Evolutionary conservation across 2,113 vertebrate genomes (phyloP), one percentile per base, ranked within the genome.

Genomic region (Elaphurus davidianus): DNA sequence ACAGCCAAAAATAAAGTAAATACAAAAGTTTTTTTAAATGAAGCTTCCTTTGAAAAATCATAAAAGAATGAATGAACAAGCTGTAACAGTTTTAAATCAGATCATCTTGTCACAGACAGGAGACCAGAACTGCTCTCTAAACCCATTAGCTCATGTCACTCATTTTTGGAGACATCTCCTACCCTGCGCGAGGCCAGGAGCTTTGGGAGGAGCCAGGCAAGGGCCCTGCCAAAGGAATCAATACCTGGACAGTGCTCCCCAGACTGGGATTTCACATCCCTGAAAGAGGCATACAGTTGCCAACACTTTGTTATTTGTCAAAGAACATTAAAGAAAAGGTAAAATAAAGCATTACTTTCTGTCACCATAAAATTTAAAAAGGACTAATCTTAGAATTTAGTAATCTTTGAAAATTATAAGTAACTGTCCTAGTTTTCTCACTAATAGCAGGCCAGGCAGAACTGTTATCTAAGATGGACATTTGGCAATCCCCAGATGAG

Each of bases 311-410:
- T 92, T 43, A 59, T 47, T n/a, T 74, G 17, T 90, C 83, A 62
- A 97, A 95, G 83, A 82, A 47, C 87, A 93, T 89, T 82, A 79
- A 96, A 83, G 36, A 93, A 85, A 97, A 83, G n/a, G 28, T 62
- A 79, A 95, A 92, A 82, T 30, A 87, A 85, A 64, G 52, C 15
- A 28, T 47, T 36, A 43, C 43, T 88, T 96, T 78, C 76, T 45
- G 19, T 88, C 88, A 81, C 23, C n/a, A 91, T 78, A 85, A 97
- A 91, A 95, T 64, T 82, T 62, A 83, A 33, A 67, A 94, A 86
- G 36, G 13, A 93, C 87, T 87, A 50, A 79, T 94, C 43, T 93
- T 79, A 90, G 71, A 83, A 91, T 82, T 93, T 62, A 86, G 25
- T 94, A 89, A 50, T 64, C 84, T 23, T 59, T 74, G 57, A 87